Evolutionary conservation across 2,888 invertebrate species (phyloP), one percentile per base, ranked within the genome.

Genomic region (Diaprepes abbreviatus): DNA sequence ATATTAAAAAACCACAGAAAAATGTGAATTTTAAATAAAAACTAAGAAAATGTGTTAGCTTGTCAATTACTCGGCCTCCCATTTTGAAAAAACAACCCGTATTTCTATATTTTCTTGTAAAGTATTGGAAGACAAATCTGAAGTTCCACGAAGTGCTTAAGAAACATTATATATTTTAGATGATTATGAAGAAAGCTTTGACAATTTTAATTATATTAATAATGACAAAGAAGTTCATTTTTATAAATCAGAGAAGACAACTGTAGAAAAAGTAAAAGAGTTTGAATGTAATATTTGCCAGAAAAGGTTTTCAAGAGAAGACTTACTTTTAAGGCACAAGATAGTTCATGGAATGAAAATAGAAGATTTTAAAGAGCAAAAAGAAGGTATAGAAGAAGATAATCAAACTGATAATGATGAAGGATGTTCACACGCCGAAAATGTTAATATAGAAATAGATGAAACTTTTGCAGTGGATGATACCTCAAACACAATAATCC

Each of bases 241-340:
- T 9, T 60, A 19, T 28, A 19, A 48, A 48, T 16, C 54, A 55
- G 48, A 35, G 10, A 54, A 55, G 33, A 24, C 48, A 35, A 55
- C 64, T 52, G 21, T 65, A 43, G 59, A 70, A 72, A 74, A 73
- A 73, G 43, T 67, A 14, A 80, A 80, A 74, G 74, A 78, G 24
- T 82, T 77, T 68, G 71, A 77, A 48, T 84, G 83, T 74, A 75
- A 78, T 63, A 74, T 79, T 19, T 83, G 84, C 69, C 74, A 76
- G 14, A 82, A 82, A 73, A 72, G 75, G 19, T 84, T 83, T 71
- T 74, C 77, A 7, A 75, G 81, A 24, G 75, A 79, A 36, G 83
- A 83, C 75, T 74, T 82, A 48, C 74, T 83, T 21, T 66, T 81
- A 35, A 74, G 81, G 43, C 84, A 84, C 70, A 78, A 81, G 72